Evolutionary conservation across 2,113 vertebrate genomes (phyloP), one percentile per base, ranked within the genome.

Genomic region (Misgurnus mizolepis): DNA sequence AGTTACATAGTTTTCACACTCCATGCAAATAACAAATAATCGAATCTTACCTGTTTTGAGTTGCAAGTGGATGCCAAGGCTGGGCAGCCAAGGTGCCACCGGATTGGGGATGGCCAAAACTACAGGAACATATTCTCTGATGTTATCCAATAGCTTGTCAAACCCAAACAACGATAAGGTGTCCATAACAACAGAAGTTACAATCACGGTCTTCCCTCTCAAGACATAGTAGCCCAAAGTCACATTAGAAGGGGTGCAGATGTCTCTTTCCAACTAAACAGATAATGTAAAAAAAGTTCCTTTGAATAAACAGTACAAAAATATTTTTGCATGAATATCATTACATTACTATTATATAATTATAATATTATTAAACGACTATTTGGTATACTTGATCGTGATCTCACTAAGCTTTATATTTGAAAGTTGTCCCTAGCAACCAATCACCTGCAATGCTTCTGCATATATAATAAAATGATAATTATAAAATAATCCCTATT

Each of bases 141-240:
- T 91, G 90, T 97, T 95, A 0, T 89, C 91, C 4, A 96, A 91
- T 86, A 96, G 91, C 0, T 96, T 97, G 91, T 94, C 91, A 12
- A 95, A 81, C 15, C 96, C 95, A 0, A 97, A 97, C 0, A 92
- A 90, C 0, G 90, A 91, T 62, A 99, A 89, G 34, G 89, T 89
- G 61, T 96, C 94, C 0, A 94, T 90, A n/a, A 97, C 95, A 0
- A 91, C 85, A 0, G 95, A 89, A 0, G 96, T 92, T 1, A 95
- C 86, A 77, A 94, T 96, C 34, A 98, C 94, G 2, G 90, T 86
- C 34, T 94, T 93, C 5, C 94, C 93, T 62, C 90, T 89, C 0
- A 91, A 91, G 61, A 95, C 95, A 0, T 96, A 98, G 92, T 97
- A 99, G 50, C 93, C 96, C 47, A 98, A 83, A 0, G 96, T 97